A percentile compares a stretch with the other conserved stretches of the same genome.
These are phyloP conservation scores for Gambusia holbrooki DNA, from an alignment of 2,113 vertebrate genomes.

Conservation along the genomic window DNA sequence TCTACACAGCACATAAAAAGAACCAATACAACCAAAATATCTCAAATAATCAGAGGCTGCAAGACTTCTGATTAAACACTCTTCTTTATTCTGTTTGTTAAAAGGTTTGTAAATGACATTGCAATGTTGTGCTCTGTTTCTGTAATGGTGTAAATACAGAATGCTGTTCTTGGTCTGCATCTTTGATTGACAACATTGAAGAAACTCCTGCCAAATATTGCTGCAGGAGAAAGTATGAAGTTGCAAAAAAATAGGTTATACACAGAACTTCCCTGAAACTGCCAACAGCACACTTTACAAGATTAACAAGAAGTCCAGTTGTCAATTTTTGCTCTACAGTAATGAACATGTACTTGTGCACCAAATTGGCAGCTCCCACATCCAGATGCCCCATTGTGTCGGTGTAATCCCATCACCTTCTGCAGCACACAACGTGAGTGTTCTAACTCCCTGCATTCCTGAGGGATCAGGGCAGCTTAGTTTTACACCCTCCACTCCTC, in stretches of 20 bases:
- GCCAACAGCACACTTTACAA: neutral
- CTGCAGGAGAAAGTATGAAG: neutral
- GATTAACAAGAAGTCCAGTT: neutral
- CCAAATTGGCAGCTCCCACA: neutral
- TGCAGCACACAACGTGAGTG: slow-evolving; percentile 32
- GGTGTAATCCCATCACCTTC: slow-evolving; percentile 56
- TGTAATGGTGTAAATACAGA: neutral
- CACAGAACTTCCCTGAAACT: neutral
- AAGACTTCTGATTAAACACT: neutral
- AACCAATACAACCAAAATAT: neutral
- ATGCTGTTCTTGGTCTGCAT: neutral
- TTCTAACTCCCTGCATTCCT: slow-evolving; percentile 11
- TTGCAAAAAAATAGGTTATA: neutral
- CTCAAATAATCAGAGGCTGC: neutral
- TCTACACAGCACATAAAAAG: neutral
- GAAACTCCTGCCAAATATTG: neutral
- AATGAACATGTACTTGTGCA: slow-evolving; percentile 8
- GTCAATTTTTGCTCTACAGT: neutral
- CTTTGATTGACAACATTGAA: neutral
- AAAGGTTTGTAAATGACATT: neutral
- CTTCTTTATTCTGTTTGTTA: neutral
- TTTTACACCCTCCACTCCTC: neutral
- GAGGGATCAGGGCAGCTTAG: slow-evolving; percentile 42
- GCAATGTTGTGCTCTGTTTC: neutral
- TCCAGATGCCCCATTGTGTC: slow-evolving; percentile 14